Evolutionary conservation across 1,140 invertebrate species (phyloP), one percentile per base, ranked within the genome.

Genomic region (Agrypnia vestita): DNA sequence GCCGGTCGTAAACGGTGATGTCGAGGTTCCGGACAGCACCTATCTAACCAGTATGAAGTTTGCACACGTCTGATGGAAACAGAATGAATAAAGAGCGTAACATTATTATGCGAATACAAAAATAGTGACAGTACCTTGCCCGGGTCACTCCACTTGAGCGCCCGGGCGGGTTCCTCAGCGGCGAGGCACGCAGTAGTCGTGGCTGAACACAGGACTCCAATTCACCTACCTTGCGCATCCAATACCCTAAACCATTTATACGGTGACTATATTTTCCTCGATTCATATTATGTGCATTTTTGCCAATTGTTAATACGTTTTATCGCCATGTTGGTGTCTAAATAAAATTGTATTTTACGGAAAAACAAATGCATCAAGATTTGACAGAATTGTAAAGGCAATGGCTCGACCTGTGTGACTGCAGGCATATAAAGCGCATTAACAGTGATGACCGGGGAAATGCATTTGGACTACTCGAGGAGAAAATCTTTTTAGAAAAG

Each of bases 91-190:
- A 83, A 80, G 75, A 83, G 82, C 76, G 78, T 49, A 83, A 78
- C 53, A 74, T 74, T 74, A 61, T 19, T 19, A 76, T 76, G 74
- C 49, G 53, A 62, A 64, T 76, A 76, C 9, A 62, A 76, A 73
- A 76, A 75, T 75, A 13, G 55, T 73, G 85, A 91, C 90, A 88
- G 90, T 92, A 92, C 91, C 91, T 92, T 89, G 90, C 89, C 91
- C 90, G 88, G 88, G 89, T 90, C 90, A 86, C 90, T 91, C 90
- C 76, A 89, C 89, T 91, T 90, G 91, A 91, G 89, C 86, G 90
- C 90, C 87, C 88, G 88, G 91, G 89, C 90, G 87, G 82, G 90
- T 87, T 89, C 89, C 89, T 88, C 87, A 85, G 85, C 83, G 69
- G 62, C 76, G 67, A 69, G 61, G 19, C 46, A 44, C 51, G 73